These are phyloP conservation scores for Cephus pygmeus DNA, from an alignment of 2,888 invertebrate genomes.

Conservation along the genomic window DNA sequence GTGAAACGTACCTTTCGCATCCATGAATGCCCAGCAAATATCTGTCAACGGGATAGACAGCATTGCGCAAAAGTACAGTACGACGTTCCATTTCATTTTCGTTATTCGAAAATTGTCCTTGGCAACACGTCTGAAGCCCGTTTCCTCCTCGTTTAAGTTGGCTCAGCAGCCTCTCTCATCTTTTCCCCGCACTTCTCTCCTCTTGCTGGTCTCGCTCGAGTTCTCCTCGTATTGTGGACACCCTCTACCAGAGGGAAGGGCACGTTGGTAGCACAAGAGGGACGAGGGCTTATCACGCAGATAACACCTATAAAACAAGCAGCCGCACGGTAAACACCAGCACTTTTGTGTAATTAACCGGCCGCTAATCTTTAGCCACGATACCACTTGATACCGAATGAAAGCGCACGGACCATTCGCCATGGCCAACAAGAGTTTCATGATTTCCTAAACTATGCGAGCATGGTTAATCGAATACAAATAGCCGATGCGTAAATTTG, in stretches of 20 bases:
- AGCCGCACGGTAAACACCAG: constrained; percentile 23
- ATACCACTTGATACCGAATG: no score
- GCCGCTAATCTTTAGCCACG: constrained; percentile 18
- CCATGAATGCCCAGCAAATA: constrained; percentile 46
- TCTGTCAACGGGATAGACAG: constrained; percentile 44
- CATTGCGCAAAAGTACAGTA: constrained; percentile 35
- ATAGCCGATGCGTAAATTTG: no score
- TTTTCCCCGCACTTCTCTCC: constrained; percentile 31
- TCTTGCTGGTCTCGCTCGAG: constrained; percentile 26
- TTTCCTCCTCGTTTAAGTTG: no score
- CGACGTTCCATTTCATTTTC: constrained; percentile 56
- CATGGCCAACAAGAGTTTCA: no score
- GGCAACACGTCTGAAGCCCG: constrained; percentile 18
- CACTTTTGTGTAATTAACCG: constrained; percentile 29
- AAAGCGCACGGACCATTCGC: no score
- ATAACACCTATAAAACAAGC: constrained; percentile 43
- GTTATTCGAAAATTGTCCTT: constrained; percentile 38
- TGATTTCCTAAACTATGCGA: no score
- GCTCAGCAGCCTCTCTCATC: constrained; percentile 25
- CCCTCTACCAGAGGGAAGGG: constrained; percentile 24
- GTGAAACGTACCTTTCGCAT: constrained; percentile 45
- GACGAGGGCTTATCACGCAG: constrained; percentile 46
- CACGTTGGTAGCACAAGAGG: constrained; percentile 10
- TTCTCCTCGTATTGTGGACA: constrained; percentile 19
- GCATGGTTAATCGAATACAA: no score